These are phyloP conservation scores for Leptonema lineaticorne DNA, from an alignment of 1,140 invertebrate species.

Conservation along the genomic window DNA sequence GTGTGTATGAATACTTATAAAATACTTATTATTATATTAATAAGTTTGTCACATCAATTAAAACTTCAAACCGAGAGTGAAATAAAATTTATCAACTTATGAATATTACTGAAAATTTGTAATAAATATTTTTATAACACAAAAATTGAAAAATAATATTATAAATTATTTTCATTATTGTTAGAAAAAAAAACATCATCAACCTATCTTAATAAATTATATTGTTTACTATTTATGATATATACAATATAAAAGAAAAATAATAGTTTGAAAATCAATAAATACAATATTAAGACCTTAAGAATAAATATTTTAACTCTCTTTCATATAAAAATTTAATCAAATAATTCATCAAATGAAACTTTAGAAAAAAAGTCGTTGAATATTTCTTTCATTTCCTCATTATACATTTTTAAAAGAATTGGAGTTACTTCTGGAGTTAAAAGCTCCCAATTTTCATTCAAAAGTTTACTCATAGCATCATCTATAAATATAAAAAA, in stretches of 20 bases:
- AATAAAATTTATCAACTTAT: too few species aligned
- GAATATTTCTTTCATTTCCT: background rate
- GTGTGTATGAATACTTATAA: background rate
- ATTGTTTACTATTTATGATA: background rate
- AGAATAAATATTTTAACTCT: background rate
- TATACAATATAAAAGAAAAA: background rate
- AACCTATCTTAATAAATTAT: background rate
- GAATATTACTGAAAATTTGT: too few species aligned
- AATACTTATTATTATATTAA: too few species aligned
- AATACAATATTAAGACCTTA: background rate
- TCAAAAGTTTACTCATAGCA: background rate
- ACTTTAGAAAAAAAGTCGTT: constrained; percentile 5
- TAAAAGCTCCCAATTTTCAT: background rate
- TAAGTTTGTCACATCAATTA: too few species aligned
- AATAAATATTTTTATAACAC: too few species aligned
- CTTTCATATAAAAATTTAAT: background rate
- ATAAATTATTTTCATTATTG: too few species aligned
- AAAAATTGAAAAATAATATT: too few species aligned
- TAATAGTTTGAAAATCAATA: background rate
- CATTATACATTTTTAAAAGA: background rate
- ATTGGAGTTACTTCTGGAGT: background rate
- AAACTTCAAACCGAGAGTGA: too few species aligned
- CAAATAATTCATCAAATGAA: constrained; percentile 17
- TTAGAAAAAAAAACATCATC: too few species aligned
- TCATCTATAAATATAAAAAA: background rate